A percentile compares a stretch with the other conserved stretches of the same genome.
phyloP scores from a whole-genome alignment of 2,888 invertebrate genomes.

The Rhaphigaster nebulosa region DNA sequence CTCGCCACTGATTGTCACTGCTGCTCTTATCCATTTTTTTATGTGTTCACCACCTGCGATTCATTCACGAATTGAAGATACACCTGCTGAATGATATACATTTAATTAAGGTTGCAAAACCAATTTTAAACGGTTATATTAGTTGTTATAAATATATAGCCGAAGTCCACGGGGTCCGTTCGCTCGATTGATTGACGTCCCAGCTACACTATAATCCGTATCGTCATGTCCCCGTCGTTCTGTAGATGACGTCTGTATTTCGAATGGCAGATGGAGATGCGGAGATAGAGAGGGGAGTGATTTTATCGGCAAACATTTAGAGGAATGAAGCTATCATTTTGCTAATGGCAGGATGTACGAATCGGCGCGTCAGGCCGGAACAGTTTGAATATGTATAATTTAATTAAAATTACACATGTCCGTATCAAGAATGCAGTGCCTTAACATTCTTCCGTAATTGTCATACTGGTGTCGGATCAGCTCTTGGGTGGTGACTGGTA shows the following conservation, averaged over 20 bases:
- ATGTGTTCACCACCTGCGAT: no score
- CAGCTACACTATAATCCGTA: neutral
- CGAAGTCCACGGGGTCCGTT: neutral
- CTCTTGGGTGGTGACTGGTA: neutral
- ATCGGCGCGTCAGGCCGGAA: slow-evolving; percentile 13
- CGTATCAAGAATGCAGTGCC: neutral
- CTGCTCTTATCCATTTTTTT: no score
- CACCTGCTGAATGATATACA: neutral
- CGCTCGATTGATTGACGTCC: neutral
- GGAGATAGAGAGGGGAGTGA: neutral
- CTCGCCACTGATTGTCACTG: no score
- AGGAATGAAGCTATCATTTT: slow-evolving; percentile 16
- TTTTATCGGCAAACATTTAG: slow-evolving; percentile 31
- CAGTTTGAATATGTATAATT: slow-evolving; percentile 29
- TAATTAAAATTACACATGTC: slow-evolving; percentile 45
- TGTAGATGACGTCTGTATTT: neutral
- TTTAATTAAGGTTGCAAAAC: neutral
- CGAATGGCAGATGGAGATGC: slow-evolving; percentile 5
- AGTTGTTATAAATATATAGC: neutral
- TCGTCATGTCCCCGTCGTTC: neutral
- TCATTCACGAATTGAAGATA: no score
- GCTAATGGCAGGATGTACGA: slow-evolving; percentile 35
- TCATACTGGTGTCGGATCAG: neutral
- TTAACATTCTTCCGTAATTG: slow-evolving; percentile 34
- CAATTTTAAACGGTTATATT: neutral